Conservation (phyloP, 2,888 invertebrate species). For the Ochlodes sylvanus region DNA sequence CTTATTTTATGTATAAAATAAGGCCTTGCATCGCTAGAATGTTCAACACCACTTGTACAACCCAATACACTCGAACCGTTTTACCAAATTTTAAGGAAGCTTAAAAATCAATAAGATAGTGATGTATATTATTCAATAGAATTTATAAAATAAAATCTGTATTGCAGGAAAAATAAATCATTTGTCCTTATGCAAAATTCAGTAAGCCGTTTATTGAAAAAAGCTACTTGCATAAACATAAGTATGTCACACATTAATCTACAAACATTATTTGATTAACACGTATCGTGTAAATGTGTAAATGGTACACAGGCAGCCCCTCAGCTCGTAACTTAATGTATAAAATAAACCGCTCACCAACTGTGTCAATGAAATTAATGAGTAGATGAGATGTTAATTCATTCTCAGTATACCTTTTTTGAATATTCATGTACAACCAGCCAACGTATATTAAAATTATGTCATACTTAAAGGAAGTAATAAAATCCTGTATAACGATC, state of each 20-base stretch:
- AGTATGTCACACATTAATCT: background rate
- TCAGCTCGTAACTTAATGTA: too few relatives aligned
- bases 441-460: background rate
- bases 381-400: slow-evolving; percentile 19
- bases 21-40: too few relatives aligned
- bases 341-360: background rate
- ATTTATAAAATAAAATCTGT: too few relatives aligned
- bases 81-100: too few relatives aligned
- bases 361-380: slow-evolving; percentile 19
- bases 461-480: background rate
- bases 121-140: too few relatives aligned
- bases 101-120: too few relatives aligned
- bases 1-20: too few relatives aligned
- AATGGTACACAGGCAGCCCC: background rate
- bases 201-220: background rate
- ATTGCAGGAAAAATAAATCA: too few relatives aligned
- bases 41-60: too few relatives aligned
- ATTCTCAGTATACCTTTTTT: slow-evolving; percentile 4
- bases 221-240: background rate
- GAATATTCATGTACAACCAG: background rate
- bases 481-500: too few relatives aligned
- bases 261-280: slow-evolving; percentile 16
- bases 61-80: too few relatives aligned
- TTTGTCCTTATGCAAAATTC: background rate
- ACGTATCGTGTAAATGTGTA: slow-evolving; percentile 12